A percentile compares a stretch with the other conserved stretches of the same genome.
Evolutionary conservation across 2,113 vertebrate species (phyloP).

Genomic region (Prunella himalayana): DNA sequence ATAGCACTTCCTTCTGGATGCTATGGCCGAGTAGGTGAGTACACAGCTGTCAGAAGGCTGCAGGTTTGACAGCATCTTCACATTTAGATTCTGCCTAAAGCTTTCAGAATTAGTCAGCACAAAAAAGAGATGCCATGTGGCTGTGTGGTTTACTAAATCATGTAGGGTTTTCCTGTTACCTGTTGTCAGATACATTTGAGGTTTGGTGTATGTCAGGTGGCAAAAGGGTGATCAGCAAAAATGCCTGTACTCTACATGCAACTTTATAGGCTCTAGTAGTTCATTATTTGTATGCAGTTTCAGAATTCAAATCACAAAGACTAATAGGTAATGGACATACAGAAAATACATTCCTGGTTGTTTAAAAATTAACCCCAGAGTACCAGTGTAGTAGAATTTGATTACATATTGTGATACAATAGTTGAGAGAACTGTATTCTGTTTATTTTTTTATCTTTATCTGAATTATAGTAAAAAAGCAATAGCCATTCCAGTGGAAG

Average conservation of each 20-base stretch:
- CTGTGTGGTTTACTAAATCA: background rate
- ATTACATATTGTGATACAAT: background rate
- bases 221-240: background rate
- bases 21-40: constrained; percentile 95
- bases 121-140: background rate
- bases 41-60: background rate
- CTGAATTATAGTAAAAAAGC: background rate
- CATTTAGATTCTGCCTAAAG: background rate
- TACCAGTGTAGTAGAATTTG: background rate
- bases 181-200: background rate
- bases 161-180: background rate
- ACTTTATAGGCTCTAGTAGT: background rate
- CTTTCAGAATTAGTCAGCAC: background rate
- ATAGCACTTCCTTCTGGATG: constrained; percentile 88
- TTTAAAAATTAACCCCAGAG: background rate
- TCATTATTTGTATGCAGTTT: background rate
- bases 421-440: background rate
- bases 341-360: background rate
- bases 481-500: background rate
- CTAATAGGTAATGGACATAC: background rate
- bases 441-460: background rate
- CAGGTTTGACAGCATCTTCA: background rate
- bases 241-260: background rate
- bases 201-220: background rate
- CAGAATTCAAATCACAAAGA: background rate